Base-by-base conservation (phyloP, 2,113 vertebrate species). In the Burhinus oedicnemus region DNA sequence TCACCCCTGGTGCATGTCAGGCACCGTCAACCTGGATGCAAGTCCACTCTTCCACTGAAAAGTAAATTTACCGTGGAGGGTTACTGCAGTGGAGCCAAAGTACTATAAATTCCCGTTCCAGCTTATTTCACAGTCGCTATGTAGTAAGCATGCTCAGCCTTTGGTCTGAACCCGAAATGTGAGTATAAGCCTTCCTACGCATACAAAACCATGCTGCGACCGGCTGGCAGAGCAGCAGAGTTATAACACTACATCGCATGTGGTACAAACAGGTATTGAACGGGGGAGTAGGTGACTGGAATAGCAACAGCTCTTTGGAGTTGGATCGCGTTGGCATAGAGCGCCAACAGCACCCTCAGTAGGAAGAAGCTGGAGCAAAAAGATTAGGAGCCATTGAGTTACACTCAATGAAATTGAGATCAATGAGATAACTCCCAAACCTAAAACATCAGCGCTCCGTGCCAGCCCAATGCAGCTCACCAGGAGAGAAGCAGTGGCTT, bases 381-480 rank as follows among this genome's bases (percentile, higher is more conserved):
- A 6, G 11, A 49, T 78, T 51, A 42, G 47, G 20, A 64, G 38
- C 57, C 25, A 51, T 4, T 32, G 81, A 54, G 52, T 38, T 19
- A 45, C 0, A 0, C 22, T 93, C 54, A 72, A 8, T 0, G 0
- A 74, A 54, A 26, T 1, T 14, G 58, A 65, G 55, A 69, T 34
- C 25, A 68, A 5, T 3, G 13, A 40, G 29, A 3, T 16, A 75
- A 8, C 11, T 68, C 44, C 38, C 38, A 55, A 6, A 51, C 19
- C 61, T 12, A 36, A 69, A 74, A 8, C 2, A 6, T 15, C 30
- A 8, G 4, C 0, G 0, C 34, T 64, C 14, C 19, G 8, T 3
- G 20, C 5, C 0, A 0, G 10, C 21, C 21, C 47, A 44, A 2
- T 0, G 3, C 30, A 54, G 38, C n/a, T 40, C 61, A 18, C 6